Evolutionary conservation across 2,888 invertebrate species (phyloP).

Genomic region (Zygogramma bicolorata): DNA sequence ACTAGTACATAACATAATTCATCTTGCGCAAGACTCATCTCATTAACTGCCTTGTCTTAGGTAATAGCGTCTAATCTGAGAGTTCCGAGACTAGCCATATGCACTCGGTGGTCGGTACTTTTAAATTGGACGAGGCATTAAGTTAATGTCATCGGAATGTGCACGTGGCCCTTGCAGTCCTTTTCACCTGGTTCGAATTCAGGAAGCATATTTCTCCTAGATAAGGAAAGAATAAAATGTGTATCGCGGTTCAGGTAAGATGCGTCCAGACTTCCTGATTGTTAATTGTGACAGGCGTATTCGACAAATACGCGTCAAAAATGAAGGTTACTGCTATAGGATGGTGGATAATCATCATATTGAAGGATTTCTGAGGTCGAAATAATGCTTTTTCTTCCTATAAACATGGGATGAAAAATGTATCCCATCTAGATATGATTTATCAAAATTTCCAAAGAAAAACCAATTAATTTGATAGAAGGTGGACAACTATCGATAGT

Average conservation of each 20-base stretch:
- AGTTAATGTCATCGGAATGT: conserved; percentile 44
- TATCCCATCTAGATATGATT: too few species aligned
- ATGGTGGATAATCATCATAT: too few species aligned
- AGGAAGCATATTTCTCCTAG: conserved; percentile 31
- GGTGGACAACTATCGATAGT: too few species aligned
- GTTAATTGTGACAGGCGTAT: background rate
- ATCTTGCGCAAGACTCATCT: conserved; percentile 1
- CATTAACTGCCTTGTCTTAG: background rate
- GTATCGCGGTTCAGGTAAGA: conserved; percentile 4
- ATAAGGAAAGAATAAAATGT: conserved; percentile 29
- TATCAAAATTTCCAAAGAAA: too few species aligned
- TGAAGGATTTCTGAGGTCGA: too few species aligned
- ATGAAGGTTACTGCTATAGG: too few species aligned
- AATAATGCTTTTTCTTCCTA: too few species aligned
- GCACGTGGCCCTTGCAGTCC: conserved; percentile 47
- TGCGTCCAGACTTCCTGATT: background rate
- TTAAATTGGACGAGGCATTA: conserved; percentile 39
- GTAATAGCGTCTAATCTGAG: conserved; percentile 24
- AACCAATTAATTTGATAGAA: too few species aligned
- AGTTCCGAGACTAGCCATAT: conserved; percentile 22
- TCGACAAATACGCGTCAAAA: background rate
- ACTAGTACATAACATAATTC: background rate
- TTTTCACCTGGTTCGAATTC: conserved; percentile 47
- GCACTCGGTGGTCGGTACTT: conserved; percentile 39
- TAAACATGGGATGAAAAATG: too few species aligned